Percentiles rank a stretch among this genome's conserved stretches.
Conservation (phyloP, 2,797 vertebrate genomes). For the Nyctalus aviator region DNA sequence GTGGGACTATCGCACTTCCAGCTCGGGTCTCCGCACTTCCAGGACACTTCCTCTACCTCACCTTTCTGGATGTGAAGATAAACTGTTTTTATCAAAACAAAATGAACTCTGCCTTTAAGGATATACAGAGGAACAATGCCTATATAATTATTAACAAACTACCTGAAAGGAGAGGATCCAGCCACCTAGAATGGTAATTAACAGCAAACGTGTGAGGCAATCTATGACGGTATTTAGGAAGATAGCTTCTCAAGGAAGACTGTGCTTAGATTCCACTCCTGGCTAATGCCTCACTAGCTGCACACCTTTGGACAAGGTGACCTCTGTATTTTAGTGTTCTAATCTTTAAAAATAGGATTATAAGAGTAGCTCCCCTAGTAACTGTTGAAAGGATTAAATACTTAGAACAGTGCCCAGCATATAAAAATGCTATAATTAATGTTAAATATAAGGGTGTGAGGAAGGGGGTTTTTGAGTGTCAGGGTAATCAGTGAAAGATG, state of each 20-base stretch:
- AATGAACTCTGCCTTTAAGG: neutral
- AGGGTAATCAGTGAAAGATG: neutral
- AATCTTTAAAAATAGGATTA: conserved; percentile 15
- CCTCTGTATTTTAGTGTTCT: neutral
- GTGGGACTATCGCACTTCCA: neutral
- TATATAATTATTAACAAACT: neutral
- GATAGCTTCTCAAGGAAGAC: neutral
- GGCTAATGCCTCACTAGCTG: neutral
- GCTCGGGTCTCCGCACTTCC: neutral
- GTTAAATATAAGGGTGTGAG: neutral
- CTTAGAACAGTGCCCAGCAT: neutral
- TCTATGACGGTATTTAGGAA: neutral
- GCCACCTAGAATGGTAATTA: neutral
- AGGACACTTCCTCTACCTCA: neutral
- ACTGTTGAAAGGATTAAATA: neutral
- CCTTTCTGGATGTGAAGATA: neutral
- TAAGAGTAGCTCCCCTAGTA: neutral
- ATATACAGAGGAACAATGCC: neutral
- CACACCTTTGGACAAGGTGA: neutral
- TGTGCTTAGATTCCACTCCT: neutral
- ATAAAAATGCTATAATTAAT: conserved; percentile 1
- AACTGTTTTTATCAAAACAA: conserved; percentile 22
- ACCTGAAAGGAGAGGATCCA: neutral
- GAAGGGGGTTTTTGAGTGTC: neutral
- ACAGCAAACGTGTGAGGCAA: neutral